Percentiles rank a stretch among this genome's conserved stretches.
Evolutionary conservation across 2,113 vertebrate genomes (phyloP).

Genomic region (Callocephalon fimbriatum): DNA sequence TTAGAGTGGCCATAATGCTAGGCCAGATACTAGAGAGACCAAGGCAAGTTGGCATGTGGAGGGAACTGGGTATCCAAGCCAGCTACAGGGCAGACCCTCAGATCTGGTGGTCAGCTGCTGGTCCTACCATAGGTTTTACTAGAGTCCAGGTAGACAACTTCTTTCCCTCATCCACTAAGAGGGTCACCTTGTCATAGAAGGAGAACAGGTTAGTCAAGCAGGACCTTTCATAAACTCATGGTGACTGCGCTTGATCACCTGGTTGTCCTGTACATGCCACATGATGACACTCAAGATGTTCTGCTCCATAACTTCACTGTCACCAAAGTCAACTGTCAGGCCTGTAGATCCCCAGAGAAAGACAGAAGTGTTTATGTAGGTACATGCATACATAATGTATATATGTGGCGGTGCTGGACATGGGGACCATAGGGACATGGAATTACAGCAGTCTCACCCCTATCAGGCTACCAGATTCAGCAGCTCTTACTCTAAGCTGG

Average conservation of each 20-base stretch:
- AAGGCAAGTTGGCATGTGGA: neutral
- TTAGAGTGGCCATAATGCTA: neutral
- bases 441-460: neutral
- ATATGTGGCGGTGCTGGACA: neutral
- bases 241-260: neutral
- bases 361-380: accelerated
- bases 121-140: neutral
- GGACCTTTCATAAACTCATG: neutral
- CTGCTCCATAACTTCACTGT: neutral
- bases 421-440: neutral
- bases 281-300: neutral
- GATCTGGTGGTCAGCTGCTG: neutral
- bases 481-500: neutral
- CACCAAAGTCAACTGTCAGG: neutral
- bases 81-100: neutral
- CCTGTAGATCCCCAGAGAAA: neutral
- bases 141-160: neutral
- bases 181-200: neutral
- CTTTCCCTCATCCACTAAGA: neutral
- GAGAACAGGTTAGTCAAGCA: neutral
- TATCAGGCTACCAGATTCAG: neutral
- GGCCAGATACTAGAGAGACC: neutral
- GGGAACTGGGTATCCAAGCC: neutral
- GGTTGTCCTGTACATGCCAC: neutral
- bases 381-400: neutral